phyloP scores from a whole-genome alignment of 2,797 vertebrate genomes.

The Sternarchorhynchus goeldii region DNA sequence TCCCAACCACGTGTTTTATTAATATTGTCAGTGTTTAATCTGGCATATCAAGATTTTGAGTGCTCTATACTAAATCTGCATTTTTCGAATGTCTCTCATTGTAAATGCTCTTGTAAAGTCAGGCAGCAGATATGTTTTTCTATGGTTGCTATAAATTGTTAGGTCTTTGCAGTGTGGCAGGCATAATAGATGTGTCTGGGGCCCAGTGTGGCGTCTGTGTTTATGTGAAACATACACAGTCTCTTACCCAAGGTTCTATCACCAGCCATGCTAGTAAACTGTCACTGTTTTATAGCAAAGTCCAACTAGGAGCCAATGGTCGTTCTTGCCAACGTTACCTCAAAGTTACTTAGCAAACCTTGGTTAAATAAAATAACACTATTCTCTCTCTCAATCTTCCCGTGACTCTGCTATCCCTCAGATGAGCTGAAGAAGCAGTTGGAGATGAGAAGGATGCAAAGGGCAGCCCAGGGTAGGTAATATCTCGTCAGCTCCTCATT shows the following conservation, averaged over 20 bases:
- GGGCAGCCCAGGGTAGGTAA: conserved; percentile 51
- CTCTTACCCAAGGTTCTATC: conserved; percentile 16
- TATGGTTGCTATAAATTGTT: conserved; percentile 35
- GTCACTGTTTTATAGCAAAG: conserved; percentile 33
- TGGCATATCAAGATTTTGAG: conserved; percentile 30
- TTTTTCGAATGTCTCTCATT: conserved; percentile 23
- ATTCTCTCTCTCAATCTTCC: not conserved
- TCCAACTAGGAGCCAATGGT: not conserved
- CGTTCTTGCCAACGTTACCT: not conserved
- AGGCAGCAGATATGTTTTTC: conserved; percentile 40
- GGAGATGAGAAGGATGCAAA: conserved; percentile 47
- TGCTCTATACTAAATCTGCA: not conserved
- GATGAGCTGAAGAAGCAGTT: conserved; percentile 51
- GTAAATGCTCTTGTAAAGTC: conserved; percentile 24
- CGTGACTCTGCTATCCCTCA: conserved; percentile 11
- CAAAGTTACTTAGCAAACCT: not conserved
- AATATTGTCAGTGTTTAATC: conserved; percentile 49
- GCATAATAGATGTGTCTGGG: conserved; percentile 34
- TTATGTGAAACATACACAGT: conserved; percentile 40
- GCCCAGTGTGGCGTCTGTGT: conserved; percentile 31
- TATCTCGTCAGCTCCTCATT: not conserved
- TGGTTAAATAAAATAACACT: not conserved
- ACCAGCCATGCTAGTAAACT: conserved; percentile 20
- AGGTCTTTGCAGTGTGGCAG: conserved; percentile 33
- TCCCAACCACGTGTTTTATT: conserved; percentile 33